A percentile compares a stretch with the other conserved stretches of the same genome.
Evolutionary conservation across 2,888 invertebrate genomes (phyloP).

Genomic region (Lamproptera curius): DNA sequence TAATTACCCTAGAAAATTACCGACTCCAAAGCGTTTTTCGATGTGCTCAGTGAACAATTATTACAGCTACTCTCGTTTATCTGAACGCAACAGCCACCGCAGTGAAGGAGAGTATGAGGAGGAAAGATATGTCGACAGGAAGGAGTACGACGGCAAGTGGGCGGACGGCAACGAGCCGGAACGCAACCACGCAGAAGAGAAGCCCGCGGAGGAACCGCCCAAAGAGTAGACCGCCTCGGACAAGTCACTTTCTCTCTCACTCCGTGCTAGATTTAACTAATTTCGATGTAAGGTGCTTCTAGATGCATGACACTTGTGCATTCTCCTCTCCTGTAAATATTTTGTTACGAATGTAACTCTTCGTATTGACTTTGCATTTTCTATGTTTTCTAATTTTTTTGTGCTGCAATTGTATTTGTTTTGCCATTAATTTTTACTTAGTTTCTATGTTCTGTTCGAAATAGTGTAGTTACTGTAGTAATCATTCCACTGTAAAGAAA

Average conservation of each 20-base stretch:
- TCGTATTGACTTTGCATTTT: conserved; percentile 13
- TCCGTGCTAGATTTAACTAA: conserved; percentile 19
- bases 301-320: conserved; percentile 11
- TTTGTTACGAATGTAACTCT: conserved; percentile 23
- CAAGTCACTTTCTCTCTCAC: conserved; percentile 9
- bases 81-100: conserved; percentile 67
- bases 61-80: conserved; percentile 64
- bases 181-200: conserved; percentile 51
- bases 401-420: conserved; percentile 3
- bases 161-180: conserved; percentile 78
- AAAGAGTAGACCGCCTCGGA: conserved; percentile 46
- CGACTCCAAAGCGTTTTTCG: too few relatives aligned
- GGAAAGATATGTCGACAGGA: conserved; percentile 78
- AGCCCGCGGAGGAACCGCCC: conserved; percentile 54
- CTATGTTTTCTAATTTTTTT: conserved; percentile 3
- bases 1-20: too few relatives aligned
- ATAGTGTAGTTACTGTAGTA: conserved; percentile 8
- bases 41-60: conserved; percentile 15
- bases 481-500: conserved; percentile 17
- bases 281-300: conserved; percentile 25
- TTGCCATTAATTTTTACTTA: conserved; percentile 2
- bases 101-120: conserved; percentile 75
- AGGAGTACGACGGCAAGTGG: conserved; percentile 83
- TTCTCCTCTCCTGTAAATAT: conserved; percentile 28
- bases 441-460: background rate